Percentiles rank a stretch among this genome's conserved stretches.
Conservation (phyloP, 2,888 invertebrate genomes). For the Entomobrya proxima region DNA sequence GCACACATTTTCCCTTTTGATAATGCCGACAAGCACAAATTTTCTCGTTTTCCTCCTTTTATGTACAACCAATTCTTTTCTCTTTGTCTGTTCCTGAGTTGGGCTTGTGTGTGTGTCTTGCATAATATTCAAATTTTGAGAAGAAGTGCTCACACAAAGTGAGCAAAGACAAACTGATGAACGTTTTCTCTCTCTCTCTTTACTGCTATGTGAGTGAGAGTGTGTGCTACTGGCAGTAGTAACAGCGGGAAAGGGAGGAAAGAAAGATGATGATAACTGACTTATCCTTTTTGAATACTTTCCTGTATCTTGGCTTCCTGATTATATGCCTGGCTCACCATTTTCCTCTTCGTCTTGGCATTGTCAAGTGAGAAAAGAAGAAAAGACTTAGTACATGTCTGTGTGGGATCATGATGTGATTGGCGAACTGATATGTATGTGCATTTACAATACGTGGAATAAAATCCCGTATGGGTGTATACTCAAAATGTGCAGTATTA, state of each 20-base stretch:
- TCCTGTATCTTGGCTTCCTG: constrained; percentile 48
- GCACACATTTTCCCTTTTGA: constrained; percentile 37
- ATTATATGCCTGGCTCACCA: constrained; percentile 50
- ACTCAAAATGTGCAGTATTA: background rate
- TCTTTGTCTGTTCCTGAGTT: background rate
- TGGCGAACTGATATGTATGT: constrained; percentile 61
- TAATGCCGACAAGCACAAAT: constrained; percentile 43
- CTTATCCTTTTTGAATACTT: constrained; percentile 58
- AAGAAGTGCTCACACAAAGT: constrained; percentile 20
- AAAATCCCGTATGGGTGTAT: background rate
- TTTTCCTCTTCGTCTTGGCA: constrained; percentile 26
- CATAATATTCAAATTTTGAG: constrained; percentile 42
- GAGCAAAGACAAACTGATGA: constrained; percentile 48
- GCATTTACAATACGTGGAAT: background rate
- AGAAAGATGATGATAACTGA: constrained; percentile 61
- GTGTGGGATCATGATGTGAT: constrained; percentile 68
- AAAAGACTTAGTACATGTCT: constrained; percentile 53
- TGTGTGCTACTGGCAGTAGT: constrained; percentile 22
- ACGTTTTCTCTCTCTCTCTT: background rate
- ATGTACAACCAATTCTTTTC: constrained; percentile 27
- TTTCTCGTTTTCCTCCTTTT: constrained; percentile 29
- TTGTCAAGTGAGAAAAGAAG: constrained; percentile 50
- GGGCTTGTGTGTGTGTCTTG: background rate
- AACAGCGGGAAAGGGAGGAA: constrained; percentile 26
- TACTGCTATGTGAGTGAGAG: no score